Conservation (phyloP, 2,797 vertebrate genomes). For the Eutrigla gurnardus region DNA sequence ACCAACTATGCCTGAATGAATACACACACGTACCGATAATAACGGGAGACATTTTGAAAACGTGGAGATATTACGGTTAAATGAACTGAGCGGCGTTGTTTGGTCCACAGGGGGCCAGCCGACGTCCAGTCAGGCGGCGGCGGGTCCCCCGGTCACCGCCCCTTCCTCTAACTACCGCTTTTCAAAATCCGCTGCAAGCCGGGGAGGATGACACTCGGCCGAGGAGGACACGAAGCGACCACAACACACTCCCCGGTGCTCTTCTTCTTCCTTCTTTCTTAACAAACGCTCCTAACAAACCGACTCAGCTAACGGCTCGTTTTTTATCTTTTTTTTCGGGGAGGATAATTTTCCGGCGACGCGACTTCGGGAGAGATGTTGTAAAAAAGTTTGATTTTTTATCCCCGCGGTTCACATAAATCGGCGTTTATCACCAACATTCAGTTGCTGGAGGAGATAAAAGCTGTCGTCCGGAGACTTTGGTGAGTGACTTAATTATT, state of each 20-base stretch:
- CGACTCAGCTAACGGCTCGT: not conserved
- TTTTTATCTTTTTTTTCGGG: not conserved
- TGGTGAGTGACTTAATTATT: slow-evolving; percentile 62
- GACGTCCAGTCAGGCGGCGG: slow-evolving; percentile 8
- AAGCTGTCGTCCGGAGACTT: slow-evolving; percentile 11
- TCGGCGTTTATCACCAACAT: not conserved
- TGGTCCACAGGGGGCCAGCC: slow-evolving; percentile 21
- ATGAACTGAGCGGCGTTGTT: not conserved
- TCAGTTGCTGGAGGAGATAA: not conserved
- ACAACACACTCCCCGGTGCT: not conserved
- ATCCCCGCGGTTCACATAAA: not conserved
- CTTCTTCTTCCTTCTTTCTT: too few species aligned
- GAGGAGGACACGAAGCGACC: slow-evolving; percentile 45
- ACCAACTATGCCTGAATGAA: too few species aligned
- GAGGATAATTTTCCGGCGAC: not conserved
- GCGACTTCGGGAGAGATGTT: slow-evolving; percentile 32
- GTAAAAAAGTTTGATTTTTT: slow-evolving; percentile 47
- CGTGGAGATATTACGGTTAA: too few species aligned
- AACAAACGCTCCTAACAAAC: not conserved
- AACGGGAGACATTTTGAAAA: too few species aligned
- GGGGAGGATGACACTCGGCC: slow-evolving; percentile 42
- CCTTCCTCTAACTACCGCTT: slow-evolving; percentile 78
- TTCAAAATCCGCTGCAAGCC: slow-evolving; percentile 79
- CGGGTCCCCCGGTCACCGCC: slow-evolving; percentile 70
- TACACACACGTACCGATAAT: too few species aligned